Percentiles rank a stretch among this genome's conserved stretches.
phyloP scores from a whole-genome alignment of 1,140 invertebrate species.

The Nasonia vitripennis region DNA sequence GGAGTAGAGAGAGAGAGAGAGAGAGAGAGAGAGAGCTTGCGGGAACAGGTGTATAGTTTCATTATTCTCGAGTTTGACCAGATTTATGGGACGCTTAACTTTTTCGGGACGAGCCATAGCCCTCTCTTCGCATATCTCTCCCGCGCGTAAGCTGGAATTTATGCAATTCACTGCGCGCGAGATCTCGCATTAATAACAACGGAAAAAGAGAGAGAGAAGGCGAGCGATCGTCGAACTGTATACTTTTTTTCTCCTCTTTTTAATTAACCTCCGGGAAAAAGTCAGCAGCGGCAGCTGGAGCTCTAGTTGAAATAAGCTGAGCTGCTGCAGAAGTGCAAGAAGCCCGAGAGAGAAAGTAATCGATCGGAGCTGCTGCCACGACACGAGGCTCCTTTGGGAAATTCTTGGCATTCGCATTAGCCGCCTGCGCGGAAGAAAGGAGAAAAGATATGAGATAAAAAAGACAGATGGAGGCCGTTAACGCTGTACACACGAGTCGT shows the following conservation, averaged over 20 bases:
- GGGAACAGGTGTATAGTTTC: slow-evolving; percentile 21
- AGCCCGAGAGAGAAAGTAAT: slow-evolving; percentile 26
- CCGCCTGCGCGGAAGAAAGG: neutral
- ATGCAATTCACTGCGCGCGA: neutral
- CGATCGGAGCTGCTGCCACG: slow-evolving; percentile 31
- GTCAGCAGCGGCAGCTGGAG: neutral
- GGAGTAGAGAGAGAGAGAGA: too few species aligned
- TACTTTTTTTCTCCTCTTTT: neutral
- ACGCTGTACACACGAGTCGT: slow-evolving; percentile 36
- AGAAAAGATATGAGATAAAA: slow-evolving; percentile 26
- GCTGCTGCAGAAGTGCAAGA: neutral
- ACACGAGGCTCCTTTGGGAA: slow-evolving; percentile 47
- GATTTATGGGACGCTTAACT: slow-evolving; percentile 14
- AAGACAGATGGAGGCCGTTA: neutral
- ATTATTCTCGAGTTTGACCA: slow-evolving; percentile 14
- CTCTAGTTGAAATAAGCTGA: slow-evolving; percentile 12
- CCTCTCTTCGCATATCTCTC: too few species aligned
- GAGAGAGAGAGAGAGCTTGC: too few species aligned
- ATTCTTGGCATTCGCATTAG: slow-evolving; percentile 50
- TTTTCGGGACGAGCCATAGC: neutral
- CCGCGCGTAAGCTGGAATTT: neutral
- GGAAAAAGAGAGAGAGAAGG: neutral
- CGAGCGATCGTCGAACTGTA: neutral
- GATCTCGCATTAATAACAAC: neutral
- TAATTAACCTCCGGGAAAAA: slow-evolving; percentile 23